Conservation (phyloP, 2,888 invertebrate genomes). For the Drosophila austrosaltans region DNA sequence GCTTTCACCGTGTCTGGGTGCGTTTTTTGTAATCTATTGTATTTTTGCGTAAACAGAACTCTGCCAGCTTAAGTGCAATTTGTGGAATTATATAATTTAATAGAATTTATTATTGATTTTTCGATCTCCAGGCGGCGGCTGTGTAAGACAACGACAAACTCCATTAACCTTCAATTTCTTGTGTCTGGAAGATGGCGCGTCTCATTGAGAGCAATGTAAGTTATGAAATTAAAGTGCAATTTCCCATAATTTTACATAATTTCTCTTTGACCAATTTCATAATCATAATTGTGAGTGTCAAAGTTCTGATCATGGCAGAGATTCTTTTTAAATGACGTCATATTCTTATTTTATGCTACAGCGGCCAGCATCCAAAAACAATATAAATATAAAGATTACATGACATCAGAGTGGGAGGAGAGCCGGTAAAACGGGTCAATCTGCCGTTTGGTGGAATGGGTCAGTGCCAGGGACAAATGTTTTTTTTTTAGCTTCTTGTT, state of each 20-base stretch:
- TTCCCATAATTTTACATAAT: slow-evolving; percentile 58
- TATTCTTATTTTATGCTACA: slow-evolving; percentile 13
- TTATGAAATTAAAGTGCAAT: slow-evolving; percentile 43
- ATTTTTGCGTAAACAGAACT: slow-evolving; percentile 20
- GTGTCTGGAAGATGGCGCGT: slow-evolving; percentile 57
- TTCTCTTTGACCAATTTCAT: slow-evolving; percentile 40
- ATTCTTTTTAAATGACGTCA: slow-evolving; percentile 23
- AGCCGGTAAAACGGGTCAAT: not conserved
- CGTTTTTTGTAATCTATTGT: slow-evolving; percentile 32
- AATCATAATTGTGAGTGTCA: slow-evolving; percentile 18
- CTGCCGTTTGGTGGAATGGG: not conserved
- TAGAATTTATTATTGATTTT: slow-evolving; percentile 56
- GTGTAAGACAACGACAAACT: not conserved
- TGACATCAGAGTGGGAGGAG: not conserved
- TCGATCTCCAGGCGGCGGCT: slow-evolving; percentile 13
- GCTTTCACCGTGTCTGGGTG: slow-evolving; percentile 44
- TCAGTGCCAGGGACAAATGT: not conserved
- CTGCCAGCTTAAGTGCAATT: slow-evolving; percentile 29
- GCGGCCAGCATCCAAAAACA: slow-evolving; percentile 12
- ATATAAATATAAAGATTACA: slow-evolving; percentile 7
- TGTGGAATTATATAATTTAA: slow-evolving; percentile 55
- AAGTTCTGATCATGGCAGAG: slow-evolving; percentile 12
- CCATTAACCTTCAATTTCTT: slow-evolving; percentile 26
- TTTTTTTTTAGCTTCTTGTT: not conserved
- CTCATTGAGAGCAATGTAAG: slow-evolving; percentile 68